These are phyloP conservation scores for Rotaria sp. DNA, from an alignment of 2,888 invertebrate genomes.

Conservation along the genomic window DNA sequence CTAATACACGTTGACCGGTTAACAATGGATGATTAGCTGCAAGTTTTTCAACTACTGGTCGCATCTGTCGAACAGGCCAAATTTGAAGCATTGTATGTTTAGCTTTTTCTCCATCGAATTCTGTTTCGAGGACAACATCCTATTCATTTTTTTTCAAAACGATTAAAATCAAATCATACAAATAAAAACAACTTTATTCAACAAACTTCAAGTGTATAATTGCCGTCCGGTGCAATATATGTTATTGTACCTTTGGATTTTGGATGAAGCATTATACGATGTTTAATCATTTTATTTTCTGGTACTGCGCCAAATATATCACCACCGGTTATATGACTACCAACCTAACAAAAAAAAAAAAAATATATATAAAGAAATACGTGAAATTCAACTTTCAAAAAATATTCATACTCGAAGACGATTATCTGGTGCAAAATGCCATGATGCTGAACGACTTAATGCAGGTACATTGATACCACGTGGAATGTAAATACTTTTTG, in stretches of 20 bases:
- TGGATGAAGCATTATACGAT: constrained; percentile 88
- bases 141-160: constrained; percentile 57
- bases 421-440: constrained; percentile 78
- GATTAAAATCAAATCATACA: not conserved
- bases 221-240: constrained; percentile 83
- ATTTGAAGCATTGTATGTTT: constrained; percentile 94
- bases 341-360: constrained; percentile 51
- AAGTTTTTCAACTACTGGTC: constrained; percentile 91
- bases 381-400: too few relatives aligned
- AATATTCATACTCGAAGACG: constrained; percentile 7
- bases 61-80: constrained; percentile 96
- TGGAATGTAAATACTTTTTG: constrained; percentile 95
- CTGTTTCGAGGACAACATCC: constrained; percentile 90
- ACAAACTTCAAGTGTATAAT: constrained; percentile 63
- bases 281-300: constrained; percentile 93
- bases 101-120: constrained; percentile 88
- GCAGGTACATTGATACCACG: constrained; percentile 94
- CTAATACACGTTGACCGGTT: constrained; percentile 93
- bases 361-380: not conserved
- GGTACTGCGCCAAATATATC: constrained; percentile 90
- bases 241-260: constrained; percentile 90
- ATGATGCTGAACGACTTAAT: constrained; percentile 69
- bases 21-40: constrained; percentile 95
- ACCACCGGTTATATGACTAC: constrained; percentile 96
- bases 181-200: not conserved